Conservation (phyloP, 2,888 invertebrate species). For the Tolmerus cingulatus region DNA sequence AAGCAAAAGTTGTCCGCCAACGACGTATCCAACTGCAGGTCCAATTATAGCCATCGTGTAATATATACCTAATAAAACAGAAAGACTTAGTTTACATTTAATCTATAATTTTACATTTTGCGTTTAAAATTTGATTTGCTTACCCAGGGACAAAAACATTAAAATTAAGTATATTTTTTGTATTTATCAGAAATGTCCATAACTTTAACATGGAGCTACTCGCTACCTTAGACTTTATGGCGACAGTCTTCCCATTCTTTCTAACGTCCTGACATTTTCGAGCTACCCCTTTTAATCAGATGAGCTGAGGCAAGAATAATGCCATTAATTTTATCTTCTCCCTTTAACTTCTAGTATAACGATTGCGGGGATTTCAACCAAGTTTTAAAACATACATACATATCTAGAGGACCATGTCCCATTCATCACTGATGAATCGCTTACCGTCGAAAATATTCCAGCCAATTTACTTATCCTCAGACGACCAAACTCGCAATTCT, state of each 20-base stretch:
- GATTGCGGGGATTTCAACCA: not conserved
- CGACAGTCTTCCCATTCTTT: not conserved
- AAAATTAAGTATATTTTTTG: no score
- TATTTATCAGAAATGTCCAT: not conserved
- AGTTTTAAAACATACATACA: not conserved
- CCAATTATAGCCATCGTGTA: slow-evolving; percentile 85
- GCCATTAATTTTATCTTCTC: not conserved
- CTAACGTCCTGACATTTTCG: not conserved
- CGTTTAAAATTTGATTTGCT: no score
- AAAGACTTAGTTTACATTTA: not conserved
- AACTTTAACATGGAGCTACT: not conserved
- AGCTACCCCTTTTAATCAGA: not conserved
- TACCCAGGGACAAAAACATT: no score
- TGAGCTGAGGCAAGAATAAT: not conserved
- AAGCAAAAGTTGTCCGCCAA: slow-evolving; percentile 83
- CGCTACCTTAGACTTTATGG: not conserved
- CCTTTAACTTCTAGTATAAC: not conserved
- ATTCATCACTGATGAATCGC: not conserved
- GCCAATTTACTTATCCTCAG: not conserved
- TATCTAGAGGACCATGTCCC: not conserved
- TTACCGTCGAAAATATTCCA: not conserved
- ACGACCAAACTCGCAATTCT: not conserved
- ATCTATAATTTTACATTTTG: no score
- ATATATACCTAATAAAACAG: slow-evolving; percentile 71
- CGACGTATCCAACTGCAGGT: slow-evolving; percentile 82